These are phyloP conservation scores for Atractosteus spatula DNA, from an alignment of 2,113 vertebrate genomes.

Conservation along the genomic window DNA sequence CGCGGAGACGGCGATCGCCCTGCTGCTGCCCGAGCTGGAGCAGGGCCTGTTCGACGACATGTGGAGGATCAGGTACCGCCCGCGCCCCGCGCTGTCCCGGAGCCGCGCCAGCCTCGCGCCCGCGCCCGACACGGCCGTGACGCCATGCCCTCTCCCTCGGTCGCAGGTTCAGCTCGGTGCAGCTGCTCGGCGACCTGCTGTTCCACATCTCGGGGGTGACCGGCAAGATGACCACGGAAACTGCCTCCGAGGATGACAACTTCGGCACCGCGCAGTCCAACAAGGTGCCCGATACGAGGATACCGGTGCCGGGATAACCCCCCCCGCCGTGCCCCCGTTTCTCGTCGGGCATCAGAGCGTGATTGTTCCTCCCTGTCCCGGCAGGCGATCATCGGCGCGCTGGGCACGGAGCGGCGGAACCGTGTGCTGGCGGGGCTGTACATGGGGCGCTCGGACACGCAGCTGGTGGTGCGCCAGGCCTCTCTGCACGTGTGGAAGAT, in stretches of 20 bases:
- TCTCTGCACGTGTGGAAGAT: constrained; percentile 98
- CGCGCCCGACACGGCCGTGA: background rate
- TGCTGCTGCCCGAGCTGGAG: constrained; percentile 94
- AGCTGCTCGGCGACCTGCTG: constrained; percentile 93
- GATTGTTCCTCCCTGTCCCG: background rate
- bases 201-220: constrained; percentile 98
- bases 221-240: constrained; percentile 98
- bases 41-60: constrained; percentile 95
- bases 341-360: too few species aligned
- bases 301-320: too few species aligned
- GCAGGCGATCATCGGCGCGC: constrained; percentile 90
- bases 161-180: constrained; percentile 93
- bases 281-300: constrained; percentile 65
- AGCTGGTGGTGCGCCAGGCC: constrained; percentile 93
- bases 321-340: background rate
- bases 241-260: constrained; percentile 95
- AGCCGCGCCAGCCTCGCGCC: too few species aligned
- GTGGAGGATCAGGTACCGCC: constrained; percentile 89
- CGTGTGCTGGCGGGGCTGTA: constrained; percentile 93
- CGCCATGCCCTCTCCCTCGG: background rate
- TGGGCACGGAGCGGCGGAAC: constrained; percentile 89
- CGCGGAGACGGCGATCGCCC: constrained; percentile 87
- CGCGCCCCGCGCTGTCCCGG: too few species aligned
- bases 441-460: constrained; percentile 96
- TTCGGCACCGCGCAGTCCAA: constrained; percentile 95